Base-by-base conservation (phyloP, 37 sponge, comb jelly and placozoan genomes). In the Diacarnus erythraeanus region DNA sequence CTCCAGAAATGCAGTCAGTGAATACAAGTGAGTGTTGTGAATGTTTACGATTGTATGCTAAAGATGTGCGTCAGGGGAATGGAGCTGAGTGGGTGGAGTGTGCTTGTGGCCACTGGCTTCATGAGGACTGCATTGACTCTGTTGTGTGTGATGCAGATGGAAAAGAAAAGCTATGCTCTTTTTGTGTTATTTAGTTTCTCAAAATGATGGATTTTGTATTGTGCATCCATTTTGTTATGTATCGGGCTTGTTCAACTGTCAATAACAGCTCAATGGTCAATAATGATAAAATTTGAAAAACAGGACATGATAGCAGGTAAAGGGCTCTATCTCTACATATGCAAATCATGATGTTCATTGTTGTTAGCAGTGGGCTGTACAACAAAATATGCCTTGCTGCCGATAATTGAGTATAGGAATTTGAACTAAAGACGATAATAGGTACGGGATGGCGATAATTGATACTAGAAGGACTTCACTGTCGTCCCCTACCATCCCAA, bases 361-460 rank as follows among this genome's bases (percentile, higher is more conserved):
- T 47, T 6, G 6, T 12, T 47, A 12, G 51, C 51, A 47, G 51
- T 47, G 12, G 51, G 12, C 51, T 47, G 51, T 47, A 12, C 51
- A 47, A 47, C 51, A 47, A 47, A 47, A 6, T 47, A 47, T 47
- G 12, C 51, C 64, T 27, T 30, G 64, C 23, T 63, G 64, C 64
- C 64, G 30, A 63, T 63, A 63, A 27, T 63, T 63, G 64, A 63
- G 64, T 30, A 63, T 63, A 63, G 64, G 64, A 63, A 63, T 30
- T 63, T 30, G 30, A 30, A 63, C 64, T n/a, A 30, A 27, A 63
- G 64, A 63, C 30, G 64, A 30, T 63, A 63, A 63, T 63, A n/a
- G 64, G 64, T 63, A 63, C 30, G 64, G 26, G 20, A 63, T 63
- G 64, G 18, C 64, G 64, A 63, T 63, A 63, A 63, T 63, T 63